Base-by-base conservation (phyloP, 2,113 vertebrate species). In the Tetraodon nigroviridis region DNA sequence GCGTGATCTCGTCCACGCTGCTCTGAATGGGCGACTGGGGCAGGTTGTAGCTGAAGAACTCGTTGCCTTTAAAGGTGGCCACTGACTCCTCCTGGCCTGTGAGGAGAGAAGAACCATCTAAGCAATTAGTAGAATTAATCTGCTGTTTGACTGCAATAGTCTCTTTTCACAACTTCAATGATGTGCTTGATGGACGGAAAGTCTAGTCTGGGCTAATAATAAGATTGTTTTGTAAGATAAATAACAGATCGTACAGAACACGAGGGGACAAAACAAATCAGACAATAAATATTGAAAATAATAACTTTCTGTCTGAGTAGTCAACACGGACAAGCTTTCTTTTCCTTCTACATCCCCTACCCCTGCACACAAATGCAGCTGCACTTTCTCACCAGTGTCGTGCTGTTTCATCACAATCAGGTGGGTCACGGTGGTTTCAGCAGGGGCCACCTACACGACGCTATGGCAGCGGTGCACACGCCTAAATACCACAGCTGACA, bases 31-130 rank as follows among this genome's bases (percentile, higher is more conserved):
- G 95, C 62, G 90, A 94, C 87, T 93, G 93, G 0, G 95, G 96
- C 69, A 96, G 91, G 92, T 98, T 94, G 77, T 96, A 98, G 92
- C 95, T 97, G 93, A 98, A 98, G 89, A 94, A 98, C 81, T 98
- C 95, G 17, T 91, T 93, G 79, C 95, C 96, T 78, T 92, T 92
- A 90, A 95, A 97, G 21, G 94, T 98, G 54, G 94, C 96, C 87
- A 95, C 92, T 3, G 92, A 96, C 84, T 96, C 94, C 71, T 91
- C 91, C 79, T 93, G 94, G 75, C 93, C 95, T 98, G 73, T 60
- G 81, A 57, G 44, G 32, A 64, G 58, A 69, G 53, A 27, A 74
- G 32, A 75, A 67, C 67, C 15, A 67, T 68, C 51, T 85, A 73
- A 79, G 69, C 49, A n/a, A 49, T 8, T 17, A 17, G 17, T 29